phyloP scores from a whole-genome alignment of 2,113 vertebrate species.

The Peromyscus californicus region DNA sequence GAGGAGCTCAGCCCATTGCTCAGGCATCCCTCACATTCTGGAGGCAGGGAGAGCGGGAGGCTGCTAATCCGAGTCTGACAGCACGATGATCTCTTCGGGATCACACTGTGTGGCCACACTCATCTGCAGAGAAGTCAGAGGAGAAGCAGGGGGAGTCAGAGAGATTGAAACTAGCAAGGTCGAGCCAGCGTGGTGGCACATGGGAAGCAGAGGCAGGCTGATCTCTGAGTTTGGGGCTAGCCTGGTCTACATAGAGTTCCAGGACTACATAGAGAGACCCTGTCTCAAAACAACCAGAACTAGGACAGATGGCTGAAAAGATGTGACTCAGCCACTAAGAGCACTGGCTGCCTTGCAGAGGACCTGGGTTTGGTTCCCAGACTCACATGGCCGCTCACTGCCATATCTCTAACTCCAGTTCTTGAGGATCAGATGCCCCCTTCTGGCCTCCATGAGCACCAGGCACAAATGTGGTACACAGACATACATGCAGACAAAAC shows the following conservation, averaged over 20 bases:
- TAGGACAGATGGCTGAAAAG: not conserved
- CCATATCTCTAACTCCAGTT: not conserved
- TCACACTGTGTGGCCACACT: slow-evolving; percentile 94
- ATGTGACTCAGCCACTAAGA: too few relatives aligned
- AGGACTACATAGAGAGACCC: not conserved
- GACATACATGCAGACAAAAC: not conserved
- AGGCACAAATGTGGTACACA: not conserved
- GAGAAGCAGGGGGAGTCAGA: not conserved
- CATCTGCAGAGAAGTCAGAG: slow-evolving; percentile 84
- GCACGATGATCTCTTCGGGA: slow-evolving; percentile 93
- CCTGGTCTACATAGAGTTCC: not conserved
- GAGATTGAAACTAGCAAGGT: too few relatives aligned
- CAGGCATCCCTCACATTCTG: not conserved
- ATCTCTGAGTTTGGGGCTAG: not conserved
- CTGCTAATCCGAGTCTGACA: slow-evolving; percentile 92
- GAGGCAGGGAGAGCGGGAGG: not conserved
- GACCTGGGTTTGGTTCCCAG: not conserved
- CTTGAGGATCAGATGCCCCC: not conserved
- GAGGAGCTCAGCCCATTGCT: slow-evolving; percentile 37
- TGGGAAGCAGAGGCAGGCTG: not conserved
- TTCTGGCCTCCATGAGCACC: not conserved
- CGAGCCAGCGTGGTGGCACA: not conserved
- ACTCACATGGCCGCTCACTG: not conserved
- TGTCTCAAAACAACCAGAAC: not conserved
- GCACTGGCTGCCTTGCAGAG: not conserved